Base-by-base conservation (phyloP, 1,140 invertebrate genomes). In the Diprion similis region DNA sequence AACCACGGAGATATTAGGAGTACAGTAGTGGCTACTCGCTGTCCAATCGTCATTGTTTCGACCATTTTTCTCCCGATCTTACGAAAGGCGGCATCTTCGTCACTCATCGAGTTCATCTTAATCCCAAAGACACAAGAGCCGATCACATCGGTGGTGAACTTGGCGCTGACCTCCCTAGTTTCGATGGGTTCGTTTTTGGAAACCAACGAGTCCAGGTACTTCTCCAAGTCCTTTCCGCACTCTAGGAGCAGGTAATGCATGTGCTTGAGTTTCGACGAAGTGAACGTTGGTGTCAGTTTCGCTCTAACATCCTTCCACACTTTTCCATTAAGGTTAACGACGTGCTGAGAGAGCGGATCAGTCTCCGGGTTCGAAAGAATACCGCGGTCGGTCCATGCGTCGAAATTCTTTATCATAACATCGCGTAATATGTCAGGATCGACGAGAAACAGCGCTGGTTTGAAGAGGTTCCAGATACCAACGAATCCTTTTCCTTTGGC, bases 121-220 rank as follows among this genome's bases (percentile, higher is more conserved):
- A 93, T 86, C 0, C 92, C 92, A 79, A 92, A 92, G 10, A 90
- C 91, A 48, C 91, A 89, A 37, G 85, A 90, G 0, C 90, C 91
- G 18, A 93, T 91, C 0, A 92, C 89, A 81, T 93, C 92, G 64
- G 91, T 92, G 0, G 91, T 90, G 76, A 89, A 93, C 68, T 89
- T 88, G 0, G 89, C 89, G 66, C 90, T 87, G 1, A 91, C 78
- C 45, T 92, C 89, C 11, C 90, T 89, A 46, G 91, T 85, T 79
- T 89, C 89, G 11, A 89, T 79, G 0, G 82, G 47, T 17, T 84
- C 66, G 2, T 82, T 73, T 6, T 74, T 64, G 13, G 85, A 82
- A 1, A 81, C 78, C 66, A 82, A 81, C 37, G 80, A 71, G 6
- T 85, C 75, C 17, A 87, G 80, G 73, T 85, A 79, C n/a, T 84